Conservation (phyloP, 2,888 invertebrate genomes). For the Melitaea athalia region DNA sequence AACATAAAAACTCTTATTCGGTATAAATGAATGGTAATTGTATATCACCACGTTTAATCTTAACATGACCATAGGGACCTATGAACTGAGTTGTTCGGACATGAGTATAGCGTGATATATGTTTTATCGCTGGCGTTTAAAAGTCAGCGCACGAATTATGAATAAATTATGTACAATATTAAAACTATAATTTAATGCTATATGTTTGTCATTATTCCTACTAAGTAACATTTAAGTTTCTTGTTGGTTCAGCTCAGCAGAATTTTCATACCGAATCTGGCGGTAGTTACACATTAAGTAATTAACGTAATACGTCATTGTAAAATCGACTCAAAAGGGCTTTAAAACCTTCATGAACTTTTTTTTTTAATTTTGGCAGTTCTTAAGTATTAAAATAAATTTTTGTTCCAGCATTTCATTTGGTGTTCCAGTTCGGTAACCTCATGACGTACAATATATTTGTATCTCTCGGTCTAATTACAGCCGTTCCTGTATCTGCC, state of each 20-base stretch:
- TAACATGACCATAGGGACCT: not conserved
- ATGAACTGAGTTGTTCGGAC: not conserved
- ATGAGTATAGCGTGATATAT: constrained; percentile 2
- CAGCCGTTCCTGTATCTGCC: constrained; percentile 96
- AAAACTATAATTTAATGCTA: not conserved
- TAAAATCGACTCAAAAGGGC: too few species aligned
- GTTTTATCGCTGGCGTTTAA: not conserved
- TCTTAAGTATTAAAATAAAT: not conserved
- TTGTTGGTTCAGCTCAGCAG: too few species aligned
- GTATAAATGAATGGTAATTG: constrained; percentile 1
- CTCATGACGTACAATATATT: constrained; percentile 96
- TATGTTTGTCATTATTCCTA: too few species aligned
- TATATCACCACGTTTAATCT: not conserved
- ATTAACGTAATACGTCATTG: too few species aligned
- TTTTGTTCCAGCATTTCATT: constrained; percentile 89
- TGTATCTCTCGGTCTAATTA: constrained; percentile 95
- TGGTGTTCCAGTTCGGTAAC: constrained; percentile 96
- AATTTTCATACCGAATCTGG: too few species aligned
- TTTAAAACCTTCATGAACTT: too few species aligned
- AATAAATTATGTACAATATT: constrained; percentile 1
- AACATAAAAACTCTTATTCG: too few species aligned
- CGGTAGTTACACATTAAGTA: too few species aligned
- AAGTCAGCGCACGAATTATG: not conserved
- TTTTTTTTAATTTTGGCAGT: too few species aligned
- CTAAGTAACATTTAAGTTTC: too few species aligned